Evolutionary conservation across 2,888 invertebrate species (phyloP), one percentile per base, ranked within the genome.

Genomic region (Perizoma affinitatum): DNA sequence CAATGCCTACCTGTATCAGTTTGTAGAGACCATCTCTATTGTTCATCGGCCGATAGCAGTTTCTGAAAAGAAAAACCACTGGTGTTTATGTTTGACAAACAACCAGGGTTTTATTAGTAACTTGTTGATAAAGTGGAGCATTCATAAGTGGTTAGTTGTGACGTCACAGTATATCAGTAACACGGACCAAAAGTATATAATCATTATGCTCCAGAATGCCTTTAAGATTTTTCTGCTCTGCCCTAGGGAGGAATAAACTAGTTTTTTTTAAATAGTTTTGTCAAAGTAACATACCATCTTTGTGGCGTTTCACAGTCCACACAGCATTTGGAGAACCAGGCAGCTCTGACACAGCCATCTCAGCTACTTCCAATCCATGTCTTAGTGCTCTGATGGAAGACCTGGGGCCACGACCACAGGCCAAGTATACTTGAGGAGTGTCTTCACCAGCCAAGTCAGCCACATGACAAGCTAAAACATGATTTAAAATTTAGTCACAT

Each of bases 321-420:
- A 99, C 99, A 75, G 99, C 99, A 92, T 99, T 99, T 3, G 99
- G 99, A 81, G 98, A 99, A 80, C 99, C 99, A n/a, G 99, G 99
- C 71, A 99, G 92, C 88, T 99, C 99, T 34, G 99, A 99, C 4
- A 99, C 99, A 61, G 99, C 99, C 99, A 99, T 99, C 91, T 99
- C 99, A 0, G 98, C 97, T 1, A 99, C 99, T 93, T 99, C 99
- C 53, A 99, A 93, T 73, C 99, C 99, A 87, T 99, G 99, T 34
- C 99, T 94, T 7, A 99, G 90, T 0, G 99, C 98, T 77, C 98
- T 93, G 47, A 99, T 85, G 0, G 98, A 96, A 0, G 99, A 99
- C 47, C 99, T 94, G 0, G 99, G 97, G 0, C 99, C 99, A 65
- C 99, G 93, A 0, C 99, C 99, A 89, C 99, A 99, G 4, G 98